Percentiles rank a stretch among this genome's conserved stretches.
Conservation (phyloP, 2,113 vertebrate genomes). For the Lampris megalopsis region DNA sequence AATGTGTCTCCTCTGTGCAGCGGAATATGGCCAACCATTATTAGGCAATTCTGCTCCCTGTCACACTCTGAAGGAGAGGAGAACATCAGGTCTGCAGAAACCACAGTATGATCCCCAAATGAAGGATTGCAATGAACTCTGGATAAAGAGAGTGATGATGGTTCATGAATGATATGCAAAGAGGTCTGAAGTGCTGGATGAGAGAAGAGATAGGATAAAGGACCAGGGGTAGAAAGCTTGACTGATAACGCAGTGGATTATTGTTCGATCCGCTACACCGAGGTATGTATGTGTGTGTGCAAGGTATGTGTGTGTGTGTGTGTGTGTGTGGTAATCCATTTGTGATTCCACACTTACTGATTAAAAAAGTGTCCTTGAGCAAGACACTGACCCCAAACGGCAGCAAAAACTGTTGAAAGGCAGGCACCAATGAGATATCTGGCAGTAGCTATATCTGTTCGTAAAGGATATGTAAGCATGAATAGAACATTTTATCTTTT, state of each 20-base stretch:
- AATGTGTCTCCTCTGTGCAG: conserved; percentile 24
- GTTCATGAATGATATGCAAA: too few species aligned
- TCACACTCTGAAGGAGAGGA: conserved; percentile 17
- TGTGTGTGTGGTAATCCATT: background rate
- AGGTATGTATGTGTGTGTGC: background rate
- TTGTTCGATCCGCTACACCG: background rate
- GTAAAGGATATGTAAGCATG: too few species aligned
- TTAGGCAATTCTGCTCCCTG: conserved; percentile 41
- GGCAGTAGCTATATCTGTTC: background rate
- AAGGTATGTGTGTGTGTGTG: too few species aligned
- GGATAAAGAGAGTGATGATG: background rate
- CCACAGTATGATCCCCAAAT: background rate
- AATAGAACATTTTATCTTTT: background rate
- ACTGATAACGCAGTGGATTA: background rate
- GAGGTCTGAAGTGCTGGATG: too few species aligned
- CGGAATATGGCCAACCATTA: conserved; percentile 5
- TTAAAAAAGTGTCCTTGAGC: conserved; percentile 1
- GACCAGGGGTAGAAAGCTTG: background rate
- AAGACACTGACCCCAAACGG: background rate
- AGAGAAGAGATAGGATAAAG: background rate
- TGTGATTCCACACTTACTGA: background rate
- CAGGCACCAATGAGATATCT: background rate
- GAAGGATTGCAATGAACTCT: conserved; percentile 7
- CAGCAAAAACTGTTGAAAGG: background rate
- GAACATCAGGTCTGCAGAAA: conserved; percentile 4